Evolutionary conservation across 2,888 invertebrate genomes (phyloP), one percentile per base, ranked within the genome.

Genomic region (Coleophora flavipennella): DNA sequence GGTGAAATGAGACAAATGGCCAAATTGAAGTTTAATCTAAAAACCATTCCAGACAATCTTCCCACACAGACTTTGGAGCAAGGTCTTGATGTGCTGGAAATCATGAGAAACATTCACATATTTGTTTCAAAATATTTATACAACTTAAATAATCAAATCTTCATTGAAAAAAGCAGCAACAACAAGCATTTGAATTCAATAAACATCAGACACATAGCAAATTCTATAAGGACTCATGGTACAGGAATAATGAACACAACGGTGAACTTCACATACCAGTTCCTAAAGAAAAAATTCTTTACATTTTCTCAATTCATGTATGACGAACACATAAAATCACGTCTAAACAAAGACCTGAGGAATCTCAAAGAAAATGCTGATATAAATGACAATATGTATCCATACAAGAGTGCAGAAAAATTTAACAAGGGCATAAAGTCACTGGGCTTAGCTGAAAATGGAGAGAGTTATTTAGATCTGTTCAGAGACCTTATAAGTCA

Each of bases 11-110:
- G 97, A 44, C 92, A 93, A 64, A 87, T 99, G 70, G 99, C 97
- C 0, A 87, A 87, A 59, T 90, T 94, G 53, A 95, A 96, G 67
- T 91, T 95, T 56, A 88, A 90, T 43, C 76, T 98, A 27, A 85
- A 88, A 12, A 92, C 95, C 0, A 90, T 95, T n/a, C 94, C 97
- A 62, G 95, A 97, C 63, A 92, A 96, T 72, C 86, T 99, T 36
- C 99, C 99, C 0, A 96, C 96, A 55, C 97, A 99, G 72, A 97
- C 97, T 0, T 84, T 99, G 40, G 98, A 99, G 67, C 98, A 99
- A 80, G 98, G 99, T 9, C 85, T 98, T 40, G 99, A 99, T 84
- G 95, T 99, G 1, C 80, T 99, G 42, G 96, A 97, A 84, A 97
- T 99, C 43, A 98, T 98, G 94, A 87, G 97, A 32, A 97, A 98